Percentiles rank a stretch among this genome's conserved stretches.
Conservation (phyloP, 2,888 invertebrate genomes). For the Plagodis dolabraria region DNA sequence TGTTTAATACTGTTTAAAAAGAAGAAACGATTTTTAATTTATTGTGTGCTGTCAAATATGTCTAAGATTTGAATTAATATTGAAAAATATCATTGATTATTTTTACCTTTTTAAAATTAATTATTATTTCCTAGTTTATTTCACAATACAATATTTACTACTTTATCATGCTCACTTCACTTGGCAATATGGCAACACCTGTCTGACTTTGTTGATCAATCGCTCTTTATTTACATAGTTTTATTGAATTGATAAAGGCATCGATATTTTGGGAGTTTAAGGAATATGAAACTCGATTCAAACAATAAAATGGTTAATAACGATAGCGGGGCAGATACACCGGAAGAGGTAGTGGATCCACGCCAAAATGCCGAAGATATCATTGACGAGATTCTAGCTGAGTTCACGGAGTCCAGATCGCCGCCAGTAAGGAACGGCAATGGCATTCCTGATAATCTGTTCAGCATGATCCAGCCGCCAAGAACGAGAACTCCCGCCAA, state of each 20-base stretch:
- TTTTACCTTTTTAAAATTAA: no score
- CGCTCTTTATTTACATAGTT: slow-evolving; percentile 63
- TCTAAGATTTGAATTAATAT: no score
- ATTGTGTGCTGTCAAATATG: no score
- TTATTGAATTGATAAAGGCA: slow-evolving; percentile 55
- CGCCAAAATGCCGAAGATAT: slow-evolving; percentile 80
- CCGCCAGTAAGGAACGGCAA: slow-evolving; percentile 66
- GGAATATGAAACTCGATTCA: slow-evolving; percentile 77
- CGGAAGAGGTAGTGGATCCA: slow-evolving; percentile 74
- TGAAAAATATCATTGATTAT: no score
- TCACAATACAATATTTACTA: no score
- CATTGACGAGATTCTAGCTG: slow-evolving; percentile 79
- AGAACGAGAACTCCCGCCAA: slow-evolving; percentile 77
- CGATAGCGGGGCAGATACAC: slow-evolving; percentile 70
- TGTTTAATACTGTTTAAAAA: no score
- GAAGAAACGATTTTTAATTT: no score
- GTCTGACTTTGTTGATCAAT: slow-evolving; percentile 61
- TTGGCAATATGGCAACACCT: slow-evolving; percentile 51
- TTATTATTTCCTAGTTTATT: no score
- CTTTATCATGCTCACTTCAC: no score
- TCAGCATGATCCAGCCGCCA: slow-evolving; percentile 76
- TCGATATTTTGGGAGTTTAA: slow-evolving; percentile 52
- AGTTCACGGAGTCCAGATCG: slow-evolving; percentile 74
- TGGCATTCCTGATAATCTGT: slow-evolving; percentile 68
- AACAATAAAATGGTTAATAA: slow-evolving; percentile 80